Evolutionary conservation across 2,797 vertebrate genomes (phyloP), one percentile per base, ranked within the genome.

Genomic region (Pyrocephalus nanus): DNA sequence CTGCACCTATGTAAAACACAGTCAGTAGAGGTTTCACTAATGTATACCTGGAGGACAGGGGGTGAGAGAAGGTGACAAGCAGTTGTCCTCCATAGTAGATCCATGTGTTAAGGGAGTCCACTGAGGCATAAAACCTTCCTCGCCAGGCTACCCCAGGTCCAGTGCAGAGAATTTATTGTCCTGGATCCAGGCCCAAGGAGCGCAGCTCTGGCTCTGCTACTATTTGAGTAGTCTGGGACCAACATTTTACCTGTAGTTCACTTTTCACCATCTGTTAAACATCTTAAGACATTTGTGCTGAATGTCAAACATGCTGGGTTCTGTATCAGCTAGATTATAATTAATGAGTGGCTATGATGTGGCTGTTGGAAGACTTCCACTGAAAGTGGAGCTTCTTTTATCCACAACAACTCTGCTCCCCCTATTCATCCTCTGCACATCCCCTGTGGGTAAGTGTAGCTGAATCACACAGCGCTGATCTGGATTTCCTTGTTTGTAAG

Each of bases 181-280:
- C 90, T 96, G 88, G 94, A 96, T 76, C 30, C 43, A 54, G 53
- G 91, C 93, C 94, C 80, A 88, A 86, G 48, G 77, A 93, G 80
- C 69, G 64, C 70, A 95, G 60, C 64, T 93, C 82, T 88, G 60
- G 30, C 54, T 94, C 70, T 96, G 83, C 71, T 90, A 65, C 88
- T 94, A 38, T 93, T 87, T 87, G 80, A 94, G 90, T 64, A 89
- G 78, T 75, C 76, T 95, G 89, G 84, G 95, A 94, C 90, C 77
- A 92, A 45, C 88, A 85, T 87, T 96, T 96, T 88, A 95, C 95
- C 95, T 94, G 80, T 58, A 94, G 61, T 83, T 93, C 90, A 65
- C 67, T 96, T 94, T 94, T 93, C 74, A 67, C 88, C 95, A 94
- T 96, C 94, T 97, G 91, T 96, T 95, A 93, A 95, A 95, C 74